Percentiles rank a stretch among this genome's conserved stretches.
Conservation (phyloP, 1,140 invertebrate species). For the Tribolium madens region DNA sequence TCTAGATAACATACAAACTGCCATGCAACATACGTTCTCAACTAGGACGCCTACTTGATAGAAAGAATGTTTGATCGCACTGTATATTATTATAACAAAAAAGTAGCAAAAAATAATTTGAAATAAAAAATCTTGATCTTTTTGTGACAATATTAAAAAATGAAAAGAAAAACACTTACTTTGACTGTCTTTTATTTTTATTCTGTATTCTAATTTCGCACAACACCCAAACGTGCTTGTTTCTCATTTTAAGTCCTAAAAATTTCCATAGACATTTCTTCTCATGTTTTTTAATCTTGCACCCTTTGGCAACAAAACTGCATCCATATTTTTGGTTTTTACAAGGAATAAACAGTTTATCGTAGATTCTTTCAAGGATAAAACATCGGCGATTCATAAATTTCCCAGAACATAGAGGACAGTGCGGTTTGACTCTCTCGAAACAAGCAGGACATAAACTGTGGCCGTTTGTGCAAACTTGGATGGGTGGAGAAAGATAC, state of each 20-base stretch:
- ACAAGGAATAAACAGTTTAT: not conserved
- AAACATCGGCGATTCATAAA: constrained; percentile 28
- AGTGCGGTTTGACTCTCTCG: constrained; percentile 6
- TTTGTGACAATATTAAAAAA: too few species aligned
- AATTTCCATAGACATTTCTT: constrained; percentile 5
- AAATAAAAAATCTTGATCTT: too few species aligned
- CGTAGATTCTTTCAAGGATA: constrained; percentile 14
- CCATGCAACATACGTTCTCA: too few species aligned
- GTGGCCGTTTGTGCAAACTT: constrained; percentile 18
- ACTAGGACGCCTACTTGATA: too few species aligned
- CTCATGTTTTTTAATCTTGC: not conserved
- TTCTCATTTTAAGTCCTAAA: not conserved
- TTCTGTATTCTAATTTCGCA: not conserved
- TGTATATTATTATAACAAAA: too few species aligned
- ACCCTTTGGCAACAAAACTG: not conserved
- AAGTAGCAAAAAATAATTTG: too few species aligned
- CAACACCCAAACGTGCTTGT: not conserved
- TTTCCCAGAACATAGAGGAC: constrained; percentile 14
- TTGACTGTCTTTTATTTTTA: not conserved
- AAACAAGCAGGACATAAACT: constrained; percentile 28
- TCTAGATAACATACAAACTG: too few species aligned
- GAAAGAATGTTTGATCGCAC: too few species aligned
- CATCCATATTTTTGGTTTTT: constrained; percentile 21
- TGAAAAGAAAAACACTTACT: not conserved
- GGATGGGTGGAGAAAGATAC: constrained; percentile 8